A percentile compares a stretch with the other conserved stretches of the same genome.
These are phyloP conservation scores for Turdus rufiventris DNA, from an alignment of 2,113 vertebrate species.

Conservation along the genomic window DNA sequence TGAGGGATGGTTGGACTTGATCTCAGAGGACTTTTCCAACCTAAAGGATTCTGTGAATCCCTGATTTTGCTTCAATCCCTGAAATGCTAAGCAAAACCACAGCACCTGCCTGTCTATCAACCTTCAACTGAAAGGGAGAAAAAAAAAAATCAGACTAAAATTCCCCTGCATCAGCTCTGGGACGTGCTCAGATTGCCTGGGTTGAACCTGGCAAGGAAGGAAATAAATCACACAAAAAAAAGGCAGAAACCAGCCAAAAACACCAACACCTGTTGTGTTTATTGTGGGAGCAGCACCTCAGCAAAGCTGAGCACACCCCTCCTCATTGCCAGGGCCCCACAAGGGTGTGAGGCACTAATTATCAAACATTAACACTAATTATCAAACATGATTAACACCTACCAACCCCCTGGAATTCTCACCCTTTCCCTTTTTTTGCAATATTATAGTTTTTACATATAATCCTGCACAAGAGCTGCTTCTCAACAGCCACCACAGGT, in stretches of 20 bases:
- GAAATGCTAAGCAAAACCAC: background rate
- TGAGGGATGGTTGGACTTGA: background rate
- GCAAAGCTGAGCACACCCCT: background rate
- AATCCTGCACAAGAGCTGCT: background rate
- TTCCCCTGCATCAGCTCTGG: fast-evolving
- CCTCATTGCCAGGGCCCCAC: background rate
- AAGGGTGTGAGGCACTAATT: background rate
- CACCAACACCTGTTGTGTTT: background rate
- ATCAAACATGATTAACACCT: fast-evolving
- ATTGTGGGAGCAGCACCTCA: background rate
- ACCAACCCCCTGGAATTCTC: background rate
- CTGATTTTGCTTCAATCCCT: background rate
- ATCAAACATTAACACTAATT: background rate
- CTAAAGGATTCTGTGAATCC: background rate
- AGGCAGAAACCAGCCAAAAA: background rate
- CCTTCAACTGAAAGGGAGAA: background rate
- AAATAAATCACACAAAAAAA: background rate
- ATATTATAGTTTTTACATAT: fast-evolving
- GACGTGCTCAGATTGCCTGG: background rate
- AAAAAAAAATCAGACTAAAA: background rate
- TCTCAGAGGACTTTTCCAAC: background rate
- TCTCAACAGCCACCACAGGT: background rate
- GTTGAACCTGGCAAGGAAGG: background rate
- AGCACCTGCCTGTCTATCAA: background rate
- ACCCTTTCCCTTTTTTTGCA: background rate